Base-by-base conservation (phyloP, 2,888 invertebrate genomes). In the Drosophila prostipennis region DNA sequence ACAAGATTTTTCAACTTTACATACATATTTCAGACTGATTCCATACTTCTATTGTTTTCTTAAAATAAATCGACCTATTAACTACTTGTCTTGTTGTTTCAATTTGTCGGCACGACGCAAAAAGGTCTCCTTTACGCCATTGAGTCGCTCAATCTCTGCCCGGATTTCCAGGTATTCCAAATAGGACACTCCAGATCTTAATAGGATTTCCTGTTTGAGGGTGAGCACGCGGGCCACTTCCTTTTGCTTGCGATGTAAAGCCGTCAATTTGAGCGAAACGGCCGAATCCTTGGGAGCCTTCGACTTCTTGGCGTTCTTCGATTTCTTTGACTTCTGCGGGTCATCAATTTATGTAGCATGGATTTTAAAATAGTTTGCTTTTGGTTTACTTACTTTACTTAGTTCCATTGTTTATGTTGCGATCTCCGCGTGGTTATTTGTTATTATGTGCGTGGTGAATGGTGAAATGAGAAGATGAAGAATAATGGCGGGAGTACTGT, bases 101-200 rank as follows among this genome's bases (percentile, higher is more conserved):
- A 88, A 46, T 57, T 87, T 85, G 6, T 85, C 80, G 1, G 70
- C 43, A 3, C 80, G 80, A 7, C 74, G 73, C 5, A 45, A 40
- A 48, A 89, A 80, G 6, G 71, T 59, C 5, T 90, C 87, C 29
- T 80, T 85, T 0, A 91, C 55, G 10, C 65, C 67, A 69, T 81
- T 81, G 2, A 90, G 63, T 0, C 91, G 80, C 6, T 79, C 76
- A 3, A 90, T 51, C 32, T 90, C 90, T 4, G 80, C 85, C 0
- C 84, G 79, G 23, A 90, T 64, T 53, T 90, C 90, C 23, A 77
- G 56, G 32, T 90, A 90, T 57, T 90, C 90, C 55, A 90, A 49
- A 52, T 89, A 90, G 2, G 90, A 83, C 0, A 91, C 71, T 19
- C 76, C 79, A 0, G 80, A 79, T 49, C 83, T 82, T 0, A 85